A percentile compares a stretch with the other conserved stretches of the same genome.
phyloP scores from a whole-genome alignment of 2,113 vertebrate genomes.

The Cyphomyrus plagiostoma region DNA sequence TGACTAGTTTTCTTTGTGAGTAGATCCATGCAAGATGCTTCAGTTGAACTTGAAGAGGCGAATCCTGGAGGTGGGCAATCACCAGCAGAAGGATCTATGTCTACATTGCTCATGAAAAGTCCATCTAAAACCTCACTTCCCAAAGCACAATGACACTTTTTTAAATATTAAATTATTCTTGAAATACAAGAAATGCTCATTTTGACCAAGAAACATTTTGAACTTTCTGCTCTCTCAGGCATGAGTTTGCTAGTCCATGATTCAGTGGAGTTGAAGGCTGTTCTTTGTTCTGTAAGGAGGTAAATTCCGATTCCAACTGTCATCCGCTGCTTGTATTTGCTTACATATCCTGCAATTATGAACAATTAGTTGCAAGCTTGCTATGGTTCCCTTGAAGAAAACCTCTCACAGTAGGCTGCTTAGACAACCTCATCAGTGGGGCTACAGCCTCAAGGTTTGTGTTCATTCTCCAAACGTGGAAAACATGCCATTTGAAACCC shows the following conservation, averaged over 20 bases:
- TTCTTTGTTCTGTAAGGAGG: neutral
- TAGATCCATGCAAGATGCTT: neutral
- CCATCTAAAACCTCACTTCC: neutral
- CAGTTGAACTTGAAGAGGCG: neutral
- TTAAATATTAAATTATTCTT: neutral
- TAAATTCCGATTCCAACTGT: neutral
- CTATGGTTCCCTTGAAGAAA: neutral
- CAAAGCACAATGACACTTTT: neutral
- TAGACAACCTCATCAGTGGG: neutral
- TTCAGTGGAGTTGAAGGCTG: neutral
- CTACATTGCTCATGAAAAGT: neutral
- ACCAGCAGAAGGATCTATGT: neutral
- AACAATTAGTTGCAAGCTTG: neutral
- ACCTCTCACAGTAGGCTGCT: neutral
- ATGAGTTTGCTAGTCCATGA: neutral
- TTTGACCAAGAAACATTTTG: neutral
- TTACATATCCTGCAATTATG: neutral
- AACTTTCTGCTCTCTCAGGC: neutral
- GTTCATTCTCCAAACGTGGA: neutral
- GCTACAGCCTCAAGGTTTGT: neutral
- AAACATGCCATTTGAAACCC: neutral
- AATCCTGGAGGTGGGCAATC: neutral
- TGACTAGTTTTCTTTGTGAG: neutral
- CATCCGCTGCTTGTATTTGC: neutral
- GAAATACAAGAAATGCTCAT: neutral